Conservation (phyloP, 2,888 invertebrate genomes). For the Sinhomidia bicolor region DNA sequence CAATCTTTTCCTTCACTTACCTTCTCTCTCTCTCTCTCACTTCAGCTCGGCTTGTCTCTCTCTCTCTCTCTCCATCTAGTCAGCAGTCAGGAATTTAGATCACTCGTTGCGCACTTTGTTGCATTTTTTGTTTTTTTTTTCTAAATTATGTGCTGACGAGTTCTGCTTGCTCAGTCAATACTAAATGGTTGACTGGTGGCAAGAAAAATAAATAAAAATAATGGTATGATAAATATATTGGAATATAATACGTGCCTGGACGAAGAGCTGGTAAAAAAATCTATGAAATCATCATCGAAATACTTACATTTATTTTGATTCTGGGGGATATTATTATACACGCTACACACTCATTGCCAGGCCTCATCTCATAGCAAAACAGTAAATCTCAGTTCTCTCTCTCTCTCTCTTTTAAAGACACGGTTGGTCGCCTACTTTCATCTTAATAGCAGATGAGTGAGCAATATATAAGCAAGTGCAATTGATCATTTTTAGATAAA, state of each 20-base stretch:
- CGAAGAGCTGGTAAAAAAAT: constrained; percentile 28
- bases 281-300: constrained; percentile 23
- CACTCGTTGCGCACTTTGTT: constrained; percentile 47
- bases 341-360: too few relatives aligned
- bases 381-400: background rate
- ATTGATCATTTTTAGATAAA: constrained; percentile 43
- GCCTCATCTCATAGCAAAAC: background rate
- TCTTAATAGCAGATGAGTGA: background rate
- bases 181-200: constrained; percentile 42
- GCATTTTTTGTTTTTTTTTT: background rate
- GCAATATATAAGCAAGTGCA: too few relatives aligned
- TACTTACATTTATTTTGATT: constrained; percentile 8
- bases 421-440: constrained; percentile 40
- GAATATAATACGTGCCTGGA: constrained; percentile 20
- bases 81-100: background rate
- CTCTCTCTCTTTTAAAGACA: constrained; percentile 29
- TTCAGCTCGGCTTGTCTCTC: too few relatives aligned
- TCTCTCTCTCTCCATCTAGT: constrained; percentile 7
- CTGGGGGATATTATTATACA: constrained; percentile 25
- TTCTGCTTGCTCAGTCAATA: background rate
- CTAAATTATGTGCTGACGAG: background rate
- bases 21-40: constrained; percentile 58
- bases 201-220: constrained; percentile 13
- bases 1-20: constrained; percentile 77
- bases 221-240: constrained; percentile 38